Conservation (phyloP, 2,797 vertebrate genomes). For the Parambassis ranga region DNA sequence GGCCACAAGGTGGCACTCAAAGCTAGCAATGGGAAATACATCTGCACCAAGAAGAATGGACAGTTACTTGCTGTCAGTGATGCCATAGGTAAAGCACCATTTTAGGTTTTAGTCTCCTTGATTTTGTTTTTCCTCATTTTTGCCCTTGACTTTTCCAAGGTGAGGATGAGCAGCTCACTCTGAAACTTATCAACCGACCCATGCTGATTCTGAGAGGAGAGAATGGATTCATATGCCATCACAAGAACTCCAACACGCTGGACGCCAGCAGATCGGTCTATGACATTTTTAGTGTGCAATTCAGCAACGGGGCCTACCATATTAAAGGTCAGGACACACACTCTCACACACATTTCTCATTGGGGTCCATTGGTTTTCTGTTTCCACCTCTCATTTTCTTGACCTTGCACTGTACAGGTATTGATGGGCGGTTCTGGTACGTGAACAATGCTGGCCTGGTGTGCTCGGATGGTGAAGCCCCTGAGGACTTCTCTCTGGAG, state of each 20-base stretch:
- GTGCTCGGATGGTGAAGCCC: conserved; percentile 88
- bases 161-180: conserved; percentile 87
- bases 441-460: conserved; percentile 88
- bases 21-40: conserved; percentile 93
- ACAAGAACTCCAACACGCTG: conserved; percentile 90
- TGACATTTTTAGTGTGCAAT: conserved; percentile 91
- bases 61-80: conserved; percentile 92
- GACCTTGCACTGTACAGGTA: conserved; percentile 74
- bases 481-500: conserved; percentile 92
- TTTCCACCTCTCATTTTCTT: neutral
- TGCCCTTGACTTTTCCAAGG: conserved; percentile 71
- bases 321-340: conserved; percentile 85
- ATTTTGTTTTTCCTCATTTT: neutral
- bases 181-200: conserved; percentile 95
- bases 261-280: conserved; percentile 93
- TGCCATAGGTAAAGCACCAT: conserved; percentile 80
- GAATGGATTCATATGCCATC: conserved; percentile 94
- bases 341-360: neutral
- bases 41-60: conserved; percentile 96
- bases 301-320: conserved; percentile 91
- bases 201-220: conserved; percentile 92
- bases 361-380: neutral
- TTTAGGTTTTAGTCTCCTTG: neutral
- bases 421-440: conserved; percentile 89
- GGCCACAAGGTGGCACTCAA: conserved; percentile 89